Evolutionary conservation across 2,113 vertebrate genomes (phyloP).

Genomic region (Rhinopomastus cyanomelas): DNA sequence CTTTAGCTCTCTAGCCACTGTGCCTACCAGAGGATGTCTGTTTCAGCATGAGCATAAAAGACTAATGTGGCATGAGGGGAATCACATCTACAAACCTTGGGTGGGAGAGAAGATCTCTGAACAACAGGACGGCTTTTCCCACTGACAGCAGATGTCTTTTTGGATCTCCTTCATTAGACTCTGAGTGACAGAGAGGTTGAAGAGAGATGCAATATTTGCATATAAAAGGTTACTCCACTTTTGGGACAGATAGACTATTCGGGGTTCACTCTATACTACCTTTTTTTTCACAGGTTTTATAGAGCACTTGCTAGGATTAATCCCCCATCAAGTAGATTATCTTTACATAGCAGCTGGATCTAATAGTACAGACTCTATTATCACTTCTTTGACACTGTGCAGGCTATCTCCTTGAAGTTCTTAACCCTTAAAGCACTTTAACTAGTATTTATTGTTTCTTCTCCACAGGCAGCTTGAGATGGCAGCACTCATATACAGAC

Average conservation of each 20-base stretch:
- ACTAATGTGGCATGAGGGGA: not conserved
- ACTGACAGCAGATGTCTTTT: conserved; percentile 32
- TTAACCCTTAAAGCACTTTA: conserved; percentile 63
- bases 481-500: conserved; percentile 18
- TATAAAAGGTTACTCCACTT: conserved; percentile 50
- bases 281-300: conserved; percentile 38
- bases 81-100: not conserved
- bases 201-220: conserved; percentile 36
- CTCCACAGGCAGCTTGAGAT: conserved; percentile 59
- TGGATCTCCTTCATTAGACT: conserved; percentile 38
- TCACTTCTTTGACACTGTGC: conserved; percentile 57
- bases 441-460: conserved; percentile 70
- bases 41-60: not conserved
- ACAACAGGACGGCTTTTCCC: not conserved
- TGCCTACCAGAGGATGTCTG: not conserved
- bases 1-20: not conserved
- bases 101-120: conserved; percentile 2
- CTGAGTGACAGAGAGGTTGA: conserved; percentile 42
- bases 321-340: conserved; percentile 63
- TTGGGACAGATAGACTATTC: conserved; percentile 46
- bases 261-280: conserved; percentile 31
- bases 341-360: conserved; percentile 60
- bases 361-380: conserved; percentile 64
- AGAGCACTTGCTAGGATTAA: conserved; percentile 59
- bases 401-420: conserved; percentile 64